These are phyloP conservation scores for Carassius carassius DNA, from an alignment of 2,113 vertebrate species.

Conservation along the genomic window DNA sequence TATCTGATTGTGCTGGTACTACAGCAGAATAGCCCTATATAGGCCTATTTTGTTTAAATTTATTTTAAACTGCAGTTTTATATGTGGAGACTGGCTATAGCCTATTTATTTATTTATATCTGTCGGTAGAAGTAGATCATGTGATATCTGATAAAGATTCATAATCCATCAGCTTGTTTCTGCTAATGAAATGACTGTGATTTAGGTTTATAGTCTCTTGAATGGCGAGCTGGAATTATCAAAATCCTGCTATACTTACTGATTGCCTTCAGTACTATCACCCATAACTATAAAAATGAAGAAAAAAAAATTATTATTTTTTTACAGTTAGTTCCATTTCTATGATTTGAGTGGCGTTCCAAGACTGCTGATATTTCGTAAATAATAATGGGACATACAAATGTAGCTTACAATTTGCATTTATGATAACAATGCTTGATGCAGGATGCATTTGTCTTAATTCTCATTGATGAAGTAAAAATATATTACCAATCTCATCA, in stretches of 20 bases:
- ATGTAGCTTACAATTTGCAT: background rate
- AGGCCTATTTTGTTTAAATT: background rate
- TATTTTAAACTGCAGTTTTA: background rate
- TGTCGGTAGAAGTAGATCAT: background rate
- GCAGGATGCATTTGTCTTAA: background rate
- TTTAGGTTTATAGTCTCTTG: background rate
- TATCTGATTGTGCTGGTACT: background rate
- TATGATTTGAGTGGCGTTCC: no score
- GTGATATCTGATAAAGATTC: background rate
- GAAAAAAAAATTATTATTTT: no score
- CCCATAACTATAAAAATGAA: background rate
- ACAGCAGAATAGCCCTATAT: background rate
- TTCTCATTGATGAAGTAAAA: background rate
- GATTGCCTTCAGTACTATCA: background rate
- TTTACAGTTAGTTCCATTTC: background rate
- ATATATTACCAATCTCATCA: no score
- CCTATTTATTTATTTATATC: background rate
- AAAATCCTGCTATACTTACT: constrained; percentile 17
- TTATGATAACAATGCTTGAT: background rate
- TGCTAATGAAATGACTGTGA: constrained; percentile 15
- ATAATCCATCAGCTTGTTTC: constrained; percentile 7
- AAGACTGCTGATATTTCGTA: background rate
- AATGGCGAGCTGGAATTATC: constrained; percentile 9
- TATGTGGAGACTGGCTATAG: background rate
- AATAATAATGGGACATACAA: no score